A percentile compares a stretch with the other conserved stretches of the same genome.
phyloP scores from a whole-genome alignment of 2,113 vertebrate genomes.

The Mastomys coucha region DNA sequence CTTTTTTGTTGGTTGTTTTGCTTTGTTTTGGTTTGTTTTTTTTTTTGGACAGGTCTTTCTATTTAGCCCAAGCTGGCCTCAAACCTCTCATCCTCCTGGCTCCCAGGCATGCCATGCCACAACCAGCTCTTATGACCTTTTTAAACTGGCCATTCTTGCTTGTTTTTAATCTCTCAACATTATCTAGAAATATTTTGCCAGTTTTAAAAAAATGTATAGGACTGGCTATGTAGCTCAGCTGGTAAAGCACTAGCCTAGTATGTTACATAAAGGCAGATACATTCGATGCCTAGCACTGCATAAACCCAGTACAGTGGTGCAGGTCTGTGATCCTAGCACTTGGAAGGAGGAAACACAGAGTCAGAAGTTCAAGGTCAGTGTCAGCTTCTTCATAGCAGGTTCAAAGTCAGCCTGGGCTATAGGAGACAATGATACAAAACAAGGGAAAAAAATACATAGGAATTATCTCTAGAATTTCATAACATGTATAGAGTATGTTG shows the following conservation, averaged over 20 bases:
- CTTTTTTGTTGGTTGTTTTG: too few species aligned
- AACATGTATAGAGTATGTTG: neutral
- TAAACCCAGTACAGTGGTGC: neutral
- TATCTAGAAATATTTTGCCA: slow-evolving; percentile 7
- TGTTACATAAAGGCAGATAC: neutral
- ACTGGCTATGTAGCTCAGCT: neutral
- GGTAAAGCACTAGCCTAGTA: too few species aligned
- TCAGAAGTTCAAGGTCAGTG: neutral
- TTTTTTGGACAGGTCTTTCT: neutral
- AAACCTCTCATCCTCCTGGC: neutral
- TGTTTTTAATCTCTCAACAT: slow-evolving; percentile 4
- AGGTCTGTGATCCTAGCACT: neutral
- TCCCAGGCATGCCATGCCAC: neutral
- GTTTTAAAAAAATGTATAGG: neutral
- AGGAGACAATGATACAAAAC: neutral
- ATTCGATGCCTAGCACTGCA: neutral
- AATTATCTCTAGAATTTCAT: neutral
- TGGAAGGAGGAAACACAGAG: neutral
- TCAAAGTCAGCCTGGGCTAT: neutral
- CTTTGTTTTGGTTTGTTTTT: neutral
- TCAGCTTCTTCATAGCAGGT: neutral
- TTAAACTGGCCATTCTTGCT: neutral
- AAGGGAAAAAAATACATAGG: neutral
- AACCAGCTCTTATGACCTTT: neutral
- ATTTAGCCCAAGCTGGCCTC: neutral